These are phyloP conservation scores for Dolichopus griseipennis DNA, from an alignment of 2,888 invertebrate genomes.

Conservation along the genomic window DNA sequence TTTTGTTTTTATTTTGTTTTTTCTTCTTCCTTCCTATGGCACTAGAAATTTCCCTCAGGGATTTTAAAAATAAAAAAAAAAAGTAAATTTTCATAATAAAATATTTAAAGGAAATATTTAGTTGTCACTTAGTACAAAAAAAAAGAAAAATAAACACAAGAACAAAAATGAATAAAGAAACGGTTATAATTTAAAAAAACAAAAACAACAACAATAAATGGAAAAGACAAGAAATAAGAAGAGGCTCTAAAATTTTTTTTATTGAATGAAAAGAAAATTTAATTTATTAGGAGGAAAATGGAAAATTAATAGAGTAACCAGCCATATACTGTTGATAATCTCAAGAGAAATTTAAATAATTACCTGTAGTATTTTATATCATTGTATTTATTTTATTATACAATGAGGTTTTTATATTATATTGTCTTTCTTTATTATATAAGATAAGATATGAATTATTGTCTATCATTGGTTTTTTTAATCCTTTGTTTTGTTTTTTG, in stretches of 20 bases:
- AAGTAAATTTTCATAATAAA: background rate
- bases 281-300: too few species aligned
- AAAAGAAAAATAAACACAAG: background rate
- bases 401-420: too few species aligned
- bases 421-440: too few species aligned
- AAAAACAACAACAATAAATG: background rate
- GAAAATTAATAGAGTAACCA: too few species aligned
- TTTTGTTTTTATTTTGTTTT: background rate
- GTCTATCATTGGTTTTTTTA: too few species aligned
- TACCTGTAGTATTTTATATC: too few species aligned
- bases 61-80: background rate
- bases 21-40: background rate
- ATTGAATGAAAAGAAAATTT: background rate
- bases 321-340: too few species aligned
- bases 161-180: background rate
- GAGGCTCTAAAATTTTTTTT: background rate
- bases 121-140: background rate
- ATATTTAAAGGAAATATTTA: slow-evolving; percentile 1
- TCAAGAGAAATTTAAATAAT: too few species aligned
- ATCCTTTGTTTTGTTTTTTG: too few species aligned
- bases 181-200: too few species aligned
- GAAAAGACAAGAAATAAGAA: background rate
- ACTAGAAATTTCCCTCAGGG: background rate
- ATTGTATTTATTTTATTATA: too few species aligned
- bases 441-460: too few species aligned